Evolutionary conservation across 2,888 invertebrate genomes (phyloP), one percentile per base, ranked within the genome.

Genomic region (Scotopteryx bipunctaria): DNA sequence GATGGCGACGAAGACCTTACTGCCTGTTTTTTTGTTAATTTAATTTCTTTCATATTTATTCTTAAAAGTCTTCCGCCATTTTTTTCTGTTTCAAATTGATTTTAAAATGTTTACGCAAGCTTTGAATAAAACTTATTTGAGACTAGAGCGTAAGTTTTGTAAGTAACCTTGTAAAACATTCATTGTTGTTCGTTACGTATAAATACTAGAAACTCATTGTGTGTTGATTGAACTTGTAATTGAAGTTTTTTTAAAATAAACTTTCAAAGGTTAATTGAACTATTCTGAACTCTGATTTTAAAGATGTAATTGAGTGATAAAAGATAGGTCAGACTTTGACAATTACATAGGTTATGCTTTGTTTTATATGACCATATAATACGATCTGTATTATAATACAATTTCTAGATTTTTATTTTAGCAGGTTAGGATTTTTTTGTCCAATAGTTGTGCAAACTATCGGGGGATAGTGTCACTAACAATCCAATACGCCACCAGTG

Each of bases 181-280:
- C 44, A 43, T 60, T 60, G 56, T 59, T 32, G 52, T 41, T 33
- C 16, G 23, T 29, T 42, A 19, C 31, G 21, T 42, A 36, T 44
- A 44, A 48, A 56, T 46, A 53, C 43, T 40, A 43, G 36, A 41
- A 54, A 45, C 36, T 38, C 53, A 54, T 58, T 64, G 64, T 64
- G 44, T 60, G 50, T 55, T 59, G 52, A 63, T 61, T 51, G 52
- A 43, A 42, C 58, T 19, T 50, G 15, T 54, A 61, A 61, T 57
- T 58, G 60, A 45, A 49, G 51, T 59, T 42, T 46, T 49, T 54
- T 25, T 38, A 40, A 23, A 36, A 53, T 54, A 58, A 57, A 63
- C 27, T 29, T 25, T 11, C 25, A 35, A 44, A 44, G 33, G 33
- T 44, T 44, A 35, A 45, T 45, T 45, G 37, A 21, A 11, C 23